phyloP scores from a whole-genome alignment of 2,113 vertebrate species.

The Haliaeetus leucogaster region DNA sequence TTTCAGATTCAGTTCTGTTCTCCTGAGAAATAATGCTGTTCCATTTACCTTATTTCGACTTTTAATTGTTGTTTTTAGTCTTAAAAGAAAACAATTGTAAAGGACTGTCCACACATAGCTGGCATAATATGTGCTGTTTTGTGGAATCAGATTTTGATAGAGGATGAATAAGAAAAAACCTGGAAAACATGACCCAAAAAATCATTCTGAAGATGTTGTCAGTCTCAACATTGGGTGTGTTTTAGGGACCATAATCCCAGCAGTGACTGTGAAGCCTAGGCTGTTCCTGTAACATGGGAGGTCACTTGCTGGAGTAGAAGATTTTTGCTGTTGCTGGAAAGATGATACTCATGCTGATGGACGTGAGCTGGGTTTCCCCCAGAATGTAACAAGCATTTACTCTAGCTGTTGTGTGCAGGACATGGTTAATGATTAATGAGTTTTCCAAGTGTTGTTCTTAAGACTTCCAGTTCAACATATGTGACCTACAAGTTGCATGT shows the following conservation, averaged over 20 bases:
- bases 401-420: neutral
- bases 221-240: neutral
- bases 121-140: neutral
- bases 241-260: neutral
- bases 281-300: neutral
- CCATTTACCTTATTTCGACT: neutral
- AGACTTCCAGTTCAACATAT: neutral
- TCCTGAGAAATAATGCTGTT: neutral
- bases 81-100: neutral
- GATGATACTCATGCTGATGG: neutral
- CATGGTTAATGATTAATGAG: neutral
- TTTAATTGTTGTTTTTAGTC: neutral
- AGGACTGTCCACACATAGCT: neutral
- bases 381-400: neutral
- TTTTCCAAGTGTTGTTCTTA: neutral
- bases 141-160: neutral
- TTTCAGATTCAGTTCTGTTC: neutral
- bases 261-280: neutral
- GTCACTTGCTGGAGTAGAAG: neutral
- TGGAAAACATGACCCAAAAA: neutral
- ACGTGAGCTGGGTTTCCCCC: neutral
- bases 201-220: neutral
- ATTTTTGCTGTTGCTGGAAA: neutral
- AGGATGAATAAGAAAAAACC: neutral
- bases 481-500: neutral